These are phyloP conservation scores for Chirona hameri DNA, from an alignment of 2,888 invertebrate genomes.

Conservation along the genomic window DNA sequence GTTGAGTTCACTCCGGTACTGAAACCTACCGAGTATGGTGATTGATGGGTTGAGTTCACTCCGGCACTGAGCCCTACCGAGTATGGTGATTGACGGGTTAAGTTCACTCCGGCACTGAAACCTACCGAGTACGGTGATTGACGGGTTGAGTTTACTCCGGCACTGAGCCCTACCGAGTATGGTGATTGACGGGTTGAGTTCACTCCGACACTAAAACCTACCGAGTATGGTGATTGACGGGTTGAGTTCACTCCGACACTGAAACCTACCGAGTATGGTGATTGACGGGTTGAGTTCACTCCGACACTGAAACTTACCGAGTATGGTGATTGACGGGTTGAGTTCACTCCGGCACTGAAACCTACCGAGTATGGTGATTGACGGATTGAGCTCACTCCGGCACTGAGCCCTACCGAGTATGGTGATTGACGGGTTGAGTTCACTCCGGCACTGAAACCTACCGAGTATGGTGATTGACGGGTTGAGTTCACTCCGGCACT, in stretches of 20 bases:
- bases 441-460: no score
- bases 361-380: slow-evolving; percentile 91
- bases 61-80: no score
- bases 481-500: no score
- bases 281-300: slow-evolving; percentile 96
- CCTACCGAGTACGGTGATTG: slow-evolving; percentile 91
- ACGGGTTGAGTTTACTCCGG: slow-evolving; percentile 93
- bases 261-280: slow-evolving; percentile 85
- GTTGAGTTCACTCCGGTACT: no score
- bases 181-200: slow-evolving; percentile 95
- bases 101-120: no score
- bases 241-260: no score
- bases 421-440: slow-evolving; percentile 95
- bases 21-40: slow-evolving; percentile 85
- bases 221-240: slow-evolving; percentile 97
- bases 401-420: slow-evolving; percentile 85
- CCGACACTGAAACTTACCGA: no score
- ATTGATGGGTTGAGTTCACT: slow-evolving; percentile 96
- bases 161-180: slow-evolving; percentile 85
- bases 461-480: slow-evolving; percentile 97
- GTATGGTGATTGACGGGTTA: slow-evolving; percentile 95
- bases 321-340: slow-evolving; percentile 95
- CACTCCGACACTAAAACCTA: no score
- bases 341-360: no score
- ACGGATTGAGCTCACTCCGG: slow-evolving; percentile 95